Evolutionary conservation across 64 coral and sea anemone genomes (phyloP), one percentile per base, ranked within the genome.

Genomic region (Catalaphyllia jardinei): DNA sequence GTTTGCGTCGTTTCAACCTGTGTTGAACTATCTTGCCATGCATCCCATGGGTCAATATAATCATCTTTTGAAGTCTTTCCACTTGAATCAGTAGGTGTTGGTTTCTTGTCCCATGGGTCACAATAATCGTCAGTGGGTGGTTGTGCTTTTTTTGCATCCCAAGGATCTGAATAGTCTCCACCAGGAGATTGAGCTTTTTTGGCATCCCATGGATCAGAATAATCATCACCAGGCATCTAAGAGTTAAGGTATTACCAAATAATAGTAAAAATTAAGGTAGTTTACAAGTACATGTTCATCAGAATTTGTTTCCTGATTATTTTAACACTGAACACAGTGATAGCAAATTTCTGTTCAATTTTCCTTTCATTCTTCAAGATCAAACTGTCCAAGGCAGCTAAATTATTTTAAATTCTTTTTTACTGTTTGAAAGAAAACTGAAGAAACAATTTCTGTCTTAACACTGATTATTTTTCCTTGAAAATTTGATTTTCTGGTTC

Each of bases 11-110:
- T 78, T 27, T 71, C 62, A 8, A 25, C 62, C 38, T 49, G 81
- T 12, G 81, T 4, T 50, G 20, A 16, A 13, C 20, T 62, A 85
- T 85, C 81, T 51, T 67, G 13, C 62, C 93, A 76, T 7, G 95
- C 95, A 96, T 96, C 95, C 88, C 91, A 96, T 0, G 95, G 94
- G 71, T 95, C 94, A n/a, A 81, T 72, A 39, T 95, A 95, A 24
- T 95, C 94, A 86, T 95, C 94, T 71, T 86, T 95, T 31, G 67
- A 75, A 63, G 74, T 86, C 64, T 77, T 71, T 82, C 49, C 82
- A 4, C 50, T 71, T 12, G 50, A 18, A 19, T 31, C 33, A 29
- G 79, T 1, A 2, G 88, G 60, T 60, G 22, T 57, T 52, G 67
- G 22, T 75, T 79, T 94, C 57, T 87, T 75, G 77, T 94, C 93